These are phyloP conservation scores for Xestobium rufovillosum DNA, from an alignment of 2,888 invertebrate genomes.

Conservation along the genomic window DNA sequence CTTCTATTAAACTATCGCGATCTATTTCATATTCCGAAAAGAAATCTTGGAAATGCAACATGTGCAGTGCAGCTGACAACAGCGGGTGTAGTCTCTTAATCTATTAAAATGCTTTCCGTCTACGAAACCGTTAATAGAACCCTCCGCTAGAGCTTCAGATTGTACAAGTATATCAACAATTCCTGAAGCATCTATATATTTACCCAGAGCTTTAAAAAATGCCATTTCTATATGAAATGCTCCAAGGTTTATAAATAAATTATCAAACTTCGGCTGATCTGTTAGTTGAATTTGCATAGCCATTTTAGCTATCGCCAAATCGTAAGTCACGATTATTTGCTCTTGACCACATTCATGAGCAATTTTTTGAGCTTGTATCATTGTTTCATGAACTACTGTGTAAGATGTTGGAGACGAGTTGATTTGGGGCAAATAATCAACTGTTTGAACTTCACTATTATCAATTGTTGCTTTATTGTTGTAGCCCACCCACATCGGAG, in stretches of 20 bases:
- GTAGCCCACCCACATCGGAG: slow-evolving; percentile 27
- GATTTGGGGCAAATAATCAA: slow-evolving; percentile 31
- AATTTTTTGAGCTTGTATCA: slow-evolving; percentile 17
- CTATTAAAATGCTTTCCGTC: slow-evolving; percentile 8
- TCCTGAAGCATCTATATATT: slow-evolving; percentile 11
- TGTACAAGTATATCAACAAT: slow-evolving; percentile 9
- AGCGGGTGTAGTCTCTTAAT: no score
- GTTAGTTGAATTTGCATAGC: slow-evolving; percentile 7
- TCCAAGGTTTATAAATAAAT: slow-evolving; percentile 7
- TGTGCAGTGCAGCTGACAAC: slow-evolving; percentile 8
- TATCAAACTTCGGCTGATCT: slow-evolving; percentile 7
- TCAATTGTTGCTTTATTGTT: slow-evolving; percentile 22
- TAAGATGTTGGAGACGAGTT: slow-evolving; percentile 29
- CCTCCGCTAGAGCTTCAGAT: slow-evolving; percentile 7
- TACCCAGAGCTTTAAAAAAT: slow-evolving; percentile 10
- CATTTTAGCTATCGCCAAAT: slow-evolving; percentile 5
- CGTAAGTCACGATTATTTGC: slow-evolving; percentile 22
- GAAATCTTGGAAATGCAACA: slow-evolving; percentile 8
- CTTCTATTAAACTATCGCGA: no score
- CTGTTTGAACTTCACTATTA: slow-evolving; percentile 23
- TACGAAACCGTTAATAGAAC: slow-evolving; percentile 9
- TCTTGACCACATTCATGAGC: slow-evolving; percentile 20
- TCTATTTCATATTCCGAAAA: slow-evolving; percentile 4
- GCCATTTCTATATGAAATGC: slow-evolving; percentile 12
- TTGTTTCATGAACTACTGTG: slow-evolving; percentile 22